Evolutionary conservation across 2,888 invertebrate genomes (phyloP), one percentile per base, ranked within the genome.

Genomic region (Diarsia dahlii): DNA sequence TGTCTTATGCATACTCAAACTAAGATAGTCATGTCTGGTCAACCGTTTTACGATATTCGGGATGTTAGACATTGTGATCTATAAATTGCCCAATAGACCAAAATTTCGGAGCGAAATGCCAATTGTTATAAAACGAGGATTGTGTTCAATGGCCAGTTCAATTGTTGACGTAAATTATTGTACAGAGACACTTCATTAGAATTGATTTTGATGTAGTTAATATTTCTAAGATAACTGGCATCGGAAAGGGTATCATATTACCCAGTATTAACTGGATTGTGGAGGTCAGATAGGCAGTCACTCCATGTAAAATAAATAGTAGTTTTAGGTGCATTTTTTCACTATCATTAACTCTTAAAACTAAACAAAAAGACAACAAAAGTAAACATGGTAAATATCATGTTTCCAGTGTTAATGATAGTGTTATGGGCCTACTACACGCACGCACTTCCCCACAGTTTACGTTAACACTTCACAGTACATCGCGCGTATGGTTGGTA

Each of bases 21-120:
- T 54, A 13, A 12, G n/a, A 20, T 78, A 76, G 18, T 87, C 76
- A 76, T 86, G 86, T 13, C 78, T 82, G 70, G 87, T 88, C 86
- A 82, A 87, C 78, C 86, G 81, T 87, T 86, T 88, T 84, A 88
- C 88, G 78, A 87, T 84, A 87, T 80, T 84, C 76, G 79, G 74
- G 67, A 73, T 82, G 76, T 82, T 75, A 71, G 70, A 75, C 81
- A 69, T 79, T 75, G 82, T 84, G 77, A 76, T 74, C 80, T 82
- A 86, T 84, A 84, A 88, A 84, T 82, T 81, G 88, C 73, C 60
- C 69, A 20, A 75, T 70, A 71, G 74, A 67, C 56, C 52, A 65
- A 46, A 34, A 46, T 23, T 34, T 84, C 52, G 63, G 72, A 68
- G 46, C 45, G 66, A 74, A 84, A 78, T 71, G 28, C 62, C 81